phyloP scores from a whole-genome alignment of 2,797 vertebrate species.

The Morus bassanus region DNA sequence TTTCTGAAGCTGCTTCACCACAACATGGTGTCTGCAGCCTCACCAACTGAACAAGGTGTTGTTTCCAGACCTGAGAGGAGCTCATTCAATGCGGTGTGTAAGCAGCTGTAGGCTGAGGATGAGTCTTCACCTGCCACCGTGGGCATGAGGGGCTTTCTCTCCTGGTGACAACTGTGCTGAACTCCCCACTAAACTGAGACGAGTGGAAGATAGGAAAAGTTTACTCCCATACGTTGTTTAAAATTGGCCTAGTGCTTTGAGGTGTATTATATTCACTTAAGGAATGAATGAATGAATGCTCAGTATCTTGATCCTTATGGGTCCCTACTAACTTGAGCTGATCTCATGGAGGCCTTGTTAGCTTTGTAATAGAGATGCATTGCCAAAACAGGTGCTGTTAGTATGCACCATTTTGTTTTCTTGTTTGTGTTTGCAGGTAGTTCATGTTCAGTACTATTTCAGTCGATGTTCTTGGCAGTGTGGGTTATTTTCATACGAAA shows the following conservation, averaged over 20 bases:
- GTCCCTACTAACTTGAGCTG: background rate
- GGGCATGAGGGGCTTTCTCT: background rate
- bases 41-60: fast-evolving
- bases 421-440: background rate
- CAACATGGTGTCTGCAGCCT: fast-evolving
- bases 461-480: background rate
- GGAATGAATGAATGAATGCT: background rate
- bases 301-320: background rate
- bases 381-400: background rate
- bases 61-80: background rate
- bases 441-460: background rate
- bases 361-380: background rate
- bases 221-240: background rate
- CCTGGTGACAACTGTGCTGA: background rate
- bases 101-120: background rate
- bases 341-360: background rate
- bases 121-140: background rate
- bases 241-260: background rate
- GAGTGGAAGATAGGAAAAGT: background rate
- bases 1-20: background rate
- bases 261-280: background rate
- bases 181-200: background rate
- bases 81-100: fast-evolving
- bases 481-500: background rate
- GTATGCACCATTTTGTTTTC: background rate